Evolutionary conservation across 2,888 invertebrate species (phyloP).

Genomic region (Leptarthrus brevirostris): DNA sequence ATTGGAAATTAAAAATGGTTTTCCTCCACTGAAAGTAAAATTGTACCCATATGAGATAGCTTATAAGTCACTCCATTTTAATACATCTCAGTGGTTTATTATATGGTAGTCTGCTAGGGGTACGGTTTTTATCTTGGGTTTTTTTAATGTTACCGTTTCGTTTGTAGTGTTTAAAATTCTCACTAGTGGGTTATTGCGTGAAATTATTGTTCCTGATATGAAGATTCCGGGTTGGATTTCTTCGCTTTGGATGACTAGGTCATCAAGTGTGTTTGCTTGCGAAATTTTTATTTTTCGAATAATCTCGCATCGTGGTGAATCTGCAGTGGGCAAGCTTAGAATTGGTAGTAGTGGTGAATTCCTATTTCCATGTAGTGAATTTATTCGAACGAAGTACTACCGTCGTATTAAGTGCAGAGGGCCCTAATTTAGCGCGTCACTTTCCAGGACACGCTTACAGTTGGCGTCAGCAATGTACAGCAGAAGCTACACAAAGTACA

Average conservation of each 20-base stretch:
- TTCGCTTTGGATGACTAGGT: neutral
- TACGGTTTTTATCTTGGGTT: neutral
- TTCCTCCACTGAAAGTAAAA: too few relatives aligned
- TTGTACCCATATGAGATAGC: too few relatives aligned
- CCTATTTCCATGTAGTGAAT: too few relatives aligned
- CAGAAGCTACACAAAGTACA: too few relatives aligned
- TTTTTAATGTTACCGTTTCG: neutral
- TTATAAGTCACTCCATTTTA: too few relatives aligned
- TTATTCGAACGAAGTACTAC: too few relatives aligned
- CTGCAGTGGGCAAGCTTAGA: neutral
- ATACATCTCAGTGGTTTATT: too few relatives aligned
- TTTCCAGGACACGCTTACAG: too few relatives aligned
- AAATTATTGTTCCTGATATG: conserved; percentile 12
- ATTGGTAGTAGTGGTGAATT: neutral
- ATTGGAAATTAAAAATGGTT: too few relatives aligned
- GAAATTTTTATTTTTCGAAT: neutral
- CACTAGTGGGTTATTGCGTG: conserved; percentile 15
- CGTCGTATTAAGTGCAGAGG: too few relatives aligned
- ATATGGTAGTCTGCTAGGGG: neutral
- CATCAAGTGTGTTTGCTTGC: neutral
- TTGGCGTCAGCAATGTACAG: too few relatives aligned
- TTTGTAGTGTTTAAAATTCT: conserved; percentile 11
- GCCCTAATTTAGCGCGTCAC: too few relatives aligned
- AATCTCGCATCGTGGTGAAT: neutral
- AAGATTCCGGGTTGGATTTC: conserved; percentile 16